Evolutionary conservation across 2,888 invertebrate genomes (phyloP), one percentile per base, ranked within the genome.

Genomic region (Drosophila meridionalis): DNA sequence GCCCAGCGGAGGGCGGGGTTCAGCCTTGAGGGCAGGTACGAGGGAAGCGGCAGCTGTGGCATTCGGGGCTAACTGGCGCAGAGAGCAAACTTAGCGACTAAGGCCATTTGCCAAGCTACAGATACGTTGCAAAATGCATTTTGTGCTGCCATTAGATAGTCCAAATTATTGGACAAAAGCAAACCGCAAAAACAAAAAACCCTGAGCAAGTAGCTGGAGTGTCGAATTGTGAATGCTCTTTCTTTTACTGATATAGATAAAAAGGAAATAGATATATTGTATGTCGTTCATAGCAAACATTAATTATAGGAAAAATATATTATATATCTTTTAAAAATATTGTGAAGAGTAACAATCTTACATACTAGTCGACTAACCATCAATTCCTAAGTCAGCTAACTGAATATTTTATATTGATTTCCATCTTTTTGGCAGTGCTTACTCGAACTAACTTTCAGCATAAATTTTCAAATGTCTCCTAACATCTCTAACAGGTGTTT

Each of bases 91-190:
- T 77, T 69, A 80, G 80, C 76, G 85, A 82, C 89, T 89, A 85
- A 87, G 88, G 86, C 88, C 80, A 89, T 84, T 84, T 84, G 88
- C 84, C 86, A 85, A 85, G 68, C 72, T 66, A 72, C 73, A 84
- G 84, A 85, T 89, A 89, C 86, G 84, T 89, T 84, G 84, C 89
- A 89, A 82, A 80, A 87, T 89, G 84, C 84, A 85, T 87, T 85
- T 73, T 75, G 60, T 64, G 70, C 72, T 74, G 70, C 90, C 90
- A 85, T 85, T 85, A 85, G 83, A 85, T 85, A 87, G 83, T 83
- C 84, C 90, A 86, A 85, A 85, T 89, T 89, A 85, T 85, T 85
- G 83, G 86, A 70, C 80, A 80, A 80, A 87, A 73, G 86, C 71
- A 75, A 63, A 63, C 87, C 73, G 73, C 85, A 84, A 84, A 87